These are phyloP conservation scores for Poliocrania exsul DNA, from an alignment of 2,797 vertebrate species.

Conservation along the genomic window DNA sequence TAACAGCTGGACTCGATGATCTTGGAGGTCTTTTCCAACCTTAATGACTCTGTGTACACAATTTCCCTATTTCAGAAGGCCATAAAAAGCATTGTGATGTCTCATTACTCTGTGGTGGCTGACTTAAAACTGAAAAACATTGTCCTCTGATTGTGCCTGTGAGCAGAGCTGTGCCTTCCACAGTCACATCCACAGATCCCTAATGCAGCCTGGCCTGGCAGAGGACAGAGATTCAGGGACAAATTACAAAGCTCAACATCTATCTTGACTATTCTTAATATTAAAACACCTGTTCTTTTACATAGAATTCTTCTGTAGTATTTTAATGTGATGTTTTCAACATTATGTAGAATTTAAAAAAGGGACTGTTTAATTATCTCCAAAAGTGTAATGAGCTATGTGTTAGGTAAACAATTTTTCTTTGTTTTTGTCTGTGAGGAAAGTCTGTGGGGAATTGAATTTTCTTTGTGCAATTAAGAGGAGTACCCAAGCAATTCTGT, in stretches of 20 bases:
- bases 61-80: not conserved
- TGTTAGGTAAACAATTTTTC: not conserved
- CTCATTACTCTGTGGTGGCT: not conserved
- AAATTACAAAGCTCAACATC: not conserved
- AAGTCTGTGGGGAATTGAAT: not conserved
- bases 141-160: not conserved
- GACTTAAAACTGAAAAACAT: not conserved
- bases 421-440: not conserved
- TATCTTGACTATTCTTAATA: not conserved
- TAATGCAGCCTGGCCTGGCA: not conserved
- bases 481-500: conserved; percentile 24
- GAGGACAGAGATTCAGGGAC: not conserved
- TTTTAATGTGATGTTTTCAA: not conserved
- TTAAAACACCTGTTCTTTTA: not conserved
- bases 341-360: not conserved
- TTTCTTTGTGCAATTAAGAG: conserved; percentile 25
- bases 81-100: not conserved
- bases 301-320: not conserved
- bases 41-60: not conserved
- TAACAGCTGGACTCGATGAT: not conserved
- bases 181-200: not conserved
- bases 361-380: not conserved
- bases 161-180: not conserved
- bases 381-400: not conserved
- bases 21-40: not conserved